phyloP scores from a whole-genome alignment of 1,140 invertebrate genomes.

The Leptonema lineaticorne region DNA sequence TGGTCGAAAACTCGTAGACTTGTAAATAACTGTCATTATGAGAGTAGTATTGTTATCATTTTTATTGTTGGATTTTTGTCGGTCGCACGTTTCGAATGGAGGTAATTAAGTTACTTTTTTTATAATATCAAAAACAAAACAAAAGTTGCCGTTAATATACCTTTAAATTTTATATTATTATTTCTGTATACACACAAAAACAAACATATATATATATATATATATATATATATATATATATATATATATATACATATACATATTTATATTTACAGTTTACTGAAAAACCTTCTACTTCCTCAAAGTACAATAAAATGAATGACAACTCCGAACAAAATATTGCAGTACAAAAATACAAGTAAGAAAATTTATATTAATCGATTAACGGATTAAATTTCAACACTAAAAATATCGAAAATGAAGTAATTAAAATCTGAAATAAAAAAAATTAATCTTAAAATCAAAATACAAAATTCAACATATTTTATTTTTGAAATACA shows the following conservation, averaged over 20 bases:
- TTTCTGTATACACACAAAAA: too few species aligned
- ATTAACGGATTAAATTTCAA: not conserved
- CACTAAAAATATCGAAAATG: too few species aligned
- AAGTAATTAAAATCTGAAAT: not conserved
- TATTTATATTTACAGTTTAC: too few species aligned
- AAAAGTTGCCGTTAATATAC: too few species aligned
- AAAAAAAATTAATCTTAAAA: not conserved
- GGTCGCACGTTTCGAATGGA: not conserved
- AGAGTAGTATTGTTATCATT: not conserved
- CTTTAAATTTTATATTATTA: too few species aligned
- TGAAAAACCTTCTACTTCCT: not conserved
- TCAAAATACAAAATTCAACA: not conserved
- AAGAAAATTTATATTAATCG: not conserved
- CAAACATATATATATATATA: too few species aligned
- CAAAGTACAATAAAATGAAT: not conserved
- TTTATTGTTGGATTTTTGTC: not conserved
- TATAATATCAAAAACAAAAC: too few species aligned
- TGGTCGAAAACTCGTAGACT: too few species aligned
- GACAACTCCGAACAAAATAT: slow-evolving; percentile 23
- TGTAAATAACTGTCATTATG: not conserved
- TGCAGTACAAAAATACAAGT: slow-evolving; percentile 28
- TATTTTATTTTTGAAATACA: not conserved
- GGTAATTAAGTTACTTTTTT: too few species aligned
- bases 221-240: too few species aligned
- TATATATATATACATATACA: too few species aligned